A percentile compares a stretch with the other conserved stretches of the same genome.
These are phyloP conservation scores for Herminia tarsipennalis DNA, from an alignment of 2,888 invertebrate genomes.

Conservation along the genomic window DNA sequence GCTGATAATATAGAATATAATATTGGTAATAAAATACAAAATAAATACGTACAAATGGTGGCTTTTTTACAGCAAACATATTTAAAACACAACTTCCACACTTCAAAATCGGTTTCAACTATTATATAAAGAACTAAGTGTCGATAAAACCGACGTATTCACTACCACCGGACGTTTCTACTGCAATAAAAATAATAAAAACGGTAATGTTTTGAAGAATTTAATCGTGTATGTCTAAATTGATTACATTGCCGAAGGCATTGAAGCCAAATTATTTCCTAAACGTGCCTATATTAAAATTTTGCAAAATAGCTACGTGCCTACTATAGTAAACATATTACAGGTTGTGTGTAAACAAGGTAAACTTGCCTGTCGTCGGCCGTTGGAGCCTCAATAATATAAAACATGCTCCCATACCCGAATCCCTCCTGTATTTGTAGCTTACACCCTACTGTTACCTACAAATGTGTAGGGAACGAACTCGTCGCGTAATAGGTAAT, in stretches of 20 bases:
- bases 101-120: conserved; percentile 4
- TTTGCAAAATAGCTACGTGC: conserved; percentile 12
- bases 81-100: neutral
- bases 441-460: conserved; percentile 59
- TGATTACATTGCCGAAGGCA: conserved; percentile 14
- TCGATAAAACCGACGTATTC: conserved; percentile 21
- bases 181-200: conserved; percentile 23
- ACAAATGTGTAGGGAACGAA: conserved; percentile 39
- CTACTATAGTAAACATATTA: conserved; percentile 18
- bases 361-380: conserved; percentile 57
- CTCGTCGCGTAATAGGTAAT: conserved; percentile 31
- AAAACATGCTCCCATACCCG: conserved; percentile 71
- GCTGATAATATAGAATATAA: no score
- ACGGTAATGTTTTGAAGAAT: conserved; percentile 11
- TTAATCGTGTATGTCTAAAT: conserved; percentile 22
- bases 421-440: conserved; percentile 62
- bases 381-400: conserved; percentile 78
- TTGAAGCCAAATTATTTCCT: conserved; percentile 8
- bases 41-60: conserved; percentile 3
- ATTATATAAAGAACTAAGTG: conserved; percentile 10
- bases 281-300: conserved; percentile 13
- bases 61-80: neutral
- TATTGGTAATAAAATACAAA: neutral
- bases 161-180: conserved; percentile 17
- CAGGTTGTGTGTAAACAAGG: conserved; percentile 68